Evolutionary conservation across 2,888 invertebrate species (phyloP).

Genomic region (Papilio demoleus): DNA sequence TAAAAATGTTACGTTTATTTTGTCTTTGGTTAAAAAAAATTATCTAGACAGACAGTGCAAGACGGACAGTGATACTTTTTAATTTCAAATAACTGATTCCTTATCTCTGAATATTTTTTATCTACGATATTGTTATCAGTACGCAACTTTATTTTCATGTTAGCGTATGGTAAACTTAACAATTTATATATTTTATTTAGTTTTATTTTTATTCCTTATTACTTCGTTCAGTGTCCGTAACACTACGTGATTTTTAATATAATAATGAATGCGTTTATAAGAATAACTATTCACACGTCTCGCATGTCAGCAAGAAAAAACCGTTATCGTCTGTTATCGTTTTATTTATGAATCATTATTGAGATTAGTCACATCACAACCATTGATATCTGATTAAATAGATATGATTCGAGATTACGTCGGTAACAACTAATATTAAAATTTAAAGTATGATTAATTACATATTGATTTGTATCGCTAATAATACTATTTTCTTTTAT

Average conservation of each 20-base stretch:
- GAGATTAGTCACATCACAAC: constrained; percentile 38
- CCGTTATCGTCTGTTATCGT: constrained; percentile 41
- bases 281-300: constrained; percentile 53
- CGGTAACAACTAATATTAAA: neutral
- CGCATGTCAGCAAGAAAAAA: constrained; percentile 49
- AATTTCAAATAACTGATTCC: too few relatives aligned
- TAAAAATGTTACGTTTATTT: too few relatives aligned
- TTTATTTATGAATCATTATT: constrained; percentile 41
- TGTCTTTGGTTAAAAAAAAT: too few relatives aligned
- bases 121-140: too few relatives aligned
- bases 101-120: too few relatives aligned
- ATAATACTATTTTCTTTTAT: neutral
- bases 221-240: neutral
- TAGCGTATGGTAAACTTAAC: too few relatives aligned
- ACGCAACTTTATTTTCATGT: too few relatives aligned
- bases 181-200: neutral
- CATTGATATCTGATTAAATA: constrained; percentile 34
- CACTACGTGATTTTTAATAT: constrained; percentile 35
- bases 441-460: neutral
- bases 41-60: too few relatives aligned
- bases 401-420: constrained; percentile 19
- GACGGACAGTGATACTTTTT: too few relatives aligned
- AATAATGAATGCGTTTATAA: constrained; percentile 42
- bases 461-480: neutral
- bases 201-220: neutral